phyloP scores from a whole-genome alignment of 2,888 invertebrate genomes.

The Syritta pipiens region DNA sequence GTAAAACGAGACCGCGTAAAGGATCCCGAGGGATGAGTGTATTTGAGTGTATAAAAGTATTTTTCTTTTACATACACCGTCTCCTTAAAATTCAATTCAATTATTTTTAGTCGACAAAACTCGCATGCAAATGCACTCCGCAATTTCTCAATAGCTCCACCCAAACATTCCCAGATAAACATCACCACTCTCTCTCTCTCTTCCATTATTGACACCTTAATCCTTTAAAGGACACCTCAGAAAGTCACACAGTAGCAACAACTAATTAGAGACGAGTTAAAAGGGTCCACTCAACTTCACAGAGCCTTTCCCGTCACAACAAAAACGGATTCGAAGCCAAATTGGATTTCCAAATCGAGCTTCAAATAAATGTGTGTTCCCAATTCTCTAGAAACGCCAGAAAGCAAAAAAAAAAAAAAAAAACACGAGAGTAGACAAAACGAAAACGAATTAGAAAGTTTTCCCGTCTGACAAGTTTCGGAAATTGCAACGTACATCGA shows the following conservation, averaged over 20 bases:
- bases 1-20: no score
- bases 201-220: no score
- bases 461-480: conserved; percentile 67
- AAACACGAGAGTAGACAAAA: conserved; percentile 20
- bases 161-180: no score
- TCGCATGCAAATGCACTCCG: no score
- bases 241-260: neutral
- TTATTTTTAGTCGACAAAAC: no score
- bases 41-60: no score
- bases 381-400: conserved; percentile 13
- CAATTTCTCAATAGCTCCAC: no score
- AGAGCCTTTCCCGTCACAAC: neutral
- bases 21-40: no score
- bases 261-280: conserved; percentile 18
- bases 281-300: neutral
- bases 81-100: no score
- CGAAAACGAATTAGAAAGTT: conserved; percentile 66
- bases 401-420: conserved; percentile 6
- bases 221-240: neutral
- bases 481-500: conserved; percentile 57
- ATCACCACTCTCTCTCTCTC: no score
- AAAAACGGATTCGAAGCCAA: conserved; percentile 15
- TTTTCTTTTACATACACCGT: no score
- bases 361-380: conserved; percentile 26
- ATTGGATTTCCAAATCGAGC: conserved; percentile 59